Evolutionary conservation across 2,797 vertebrate species (phyloP), one percentile per base, ranked within the genome.

Genomic region (Spondyliosoma cantharus): DNA sequence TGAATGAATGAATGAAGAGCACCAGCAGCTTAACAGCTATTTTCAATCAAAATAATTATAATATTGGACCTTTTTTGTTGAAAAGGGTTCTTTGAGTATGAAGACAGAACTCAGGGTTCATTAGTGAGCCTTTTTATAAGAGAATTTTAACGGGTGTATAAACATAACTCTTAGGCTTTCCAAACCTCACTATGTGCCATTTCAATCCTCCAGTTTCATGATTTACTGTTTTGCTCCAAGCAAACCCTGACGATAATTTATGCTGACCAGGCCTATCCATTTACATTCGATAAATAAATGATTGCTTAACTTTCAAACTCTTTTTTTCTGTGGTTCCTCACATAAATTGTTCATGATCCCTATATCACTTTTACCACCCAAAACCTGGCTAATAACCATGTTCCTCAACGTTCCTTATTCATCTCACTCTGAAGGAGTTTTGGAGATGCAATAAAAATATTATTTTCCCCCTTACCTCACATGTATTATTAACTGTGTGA

Each of bases 401-500:
- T 82, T 88, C 74, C 71, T n/a, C n/a, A n/a, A 71, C 80, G 74
- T 81, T 81, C 71, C 58, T 65, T 64, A 64, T 82, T 82, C 62
- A 64, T 85, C 77, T 76, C 67, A 71, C 65, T 86, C 75, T 80
- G 67, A 80, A 75, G 42, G 66, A 67, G 64, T 89, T 63, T 60
- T 78, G 78, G 74, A 80, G 85, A 78, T 83, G 88, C 81, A 84
- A 85, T 90, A 91, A 89, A 93, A 87, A 83, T 49, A 85, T 84
- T 72, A 76, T 87, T 85, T 78, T 42, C 82, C 45, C 58, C 22
- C 22, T 49, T 87, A 89, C 78, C 80, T 74, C 63, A 52, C 82
- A 89, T 91, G 76, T 85, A 90, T 89, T 91, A 90, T 93, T 92
- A 89, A 92, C 72, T 49, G 57, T 17, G 8, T 62, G 76, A 88